Conservation (phyloP, 2,888 invertebrate species). For the Tethea ocularis region DNA sequence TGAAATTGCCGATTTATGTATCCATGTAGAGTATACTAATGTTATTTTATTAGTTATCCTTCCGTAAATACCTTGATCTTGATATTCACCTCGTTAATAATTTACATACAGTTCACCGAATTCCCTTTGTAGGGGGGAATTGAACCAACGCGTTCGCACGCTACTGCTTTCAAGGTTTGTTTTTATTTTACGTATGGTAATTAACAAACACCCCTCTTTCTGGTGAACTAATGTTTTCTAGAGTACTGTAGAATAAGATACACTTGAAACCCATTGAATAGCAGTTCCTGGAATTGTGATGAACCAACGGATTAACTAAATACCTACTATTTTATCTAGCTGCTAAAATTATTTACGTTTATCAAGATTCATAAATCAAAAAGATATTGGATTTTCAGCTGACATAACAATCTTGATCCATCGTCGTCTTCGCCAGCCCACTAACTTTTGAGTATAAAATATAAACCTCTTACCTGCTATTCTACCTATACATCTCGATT, state of each 20-base stretch:
- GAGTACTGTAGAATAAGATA: too few species aligned
- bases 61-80: background rate
- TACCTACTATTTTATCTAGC: too few species aligned
- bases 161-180: background rate
- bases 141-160: background rate
- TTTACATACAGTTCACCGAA: background rate
- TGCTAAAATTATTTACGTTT: background rate
- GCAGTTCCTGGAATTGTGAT: too few species aligned
- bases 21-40: too few species aligned
- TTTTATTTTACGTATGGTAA: background rate
- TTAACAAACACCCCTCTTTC: background rate
- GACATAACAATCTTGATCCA: too few species aligned
- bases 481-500: background rate
- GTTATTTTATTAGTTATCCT: too few species aligned
- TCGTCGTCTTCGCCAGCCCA: too few species aligned
- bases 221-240: background rate
- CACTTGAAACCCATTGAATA: too few species aligned
- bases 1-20: background rate
- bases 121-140: background rate
- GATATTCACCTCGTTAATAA: background rate
- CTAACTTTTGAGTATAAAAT: too few species aligned
- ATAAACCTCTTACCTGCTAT: too few species aligned
- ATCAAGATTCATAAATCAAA: background rate
- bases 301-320: too few species aligned
- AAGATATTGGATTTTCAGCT: too few species aligned